A percentile compares a stretch with the other conserved stretches of the same genome.
These are phyloP conservation scores for Zophobas atratus DNA, from an alignment of 1,140 invertebrate genomes.

Conservation along the genomic window DNA sequence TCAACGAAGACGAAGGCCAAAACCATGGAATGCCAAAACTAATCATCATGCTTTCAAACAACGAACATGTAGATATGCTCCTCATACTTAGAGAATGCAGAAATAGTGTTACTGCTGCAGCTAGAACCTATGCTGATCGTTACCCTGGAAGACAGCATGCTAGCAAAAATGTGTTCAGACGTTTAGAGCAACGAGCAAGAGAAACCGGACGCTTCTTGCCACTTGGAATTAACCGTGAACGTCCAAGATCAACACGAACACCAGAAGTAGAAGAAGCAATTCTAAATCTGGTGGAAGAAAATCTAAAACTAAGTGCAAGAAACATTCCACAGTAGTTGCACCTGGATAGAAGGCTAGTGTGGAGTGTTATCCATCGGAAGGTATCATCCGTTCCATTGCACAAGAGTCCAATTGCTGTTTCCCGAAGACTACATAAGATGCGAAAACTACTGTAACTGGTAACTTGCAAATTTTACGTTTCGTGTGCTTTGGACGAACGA, in stretches of 20 bases:
- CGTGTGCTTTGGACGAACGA: slow-evolving; percentile 65
- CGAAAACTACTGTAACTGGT: slow-evolving; percentile 21
- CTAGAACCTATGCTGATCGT: background rate
- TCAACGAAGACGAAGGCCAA: too few species aligned
- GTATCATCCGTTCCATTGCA: slow-evolving; percentile 1
- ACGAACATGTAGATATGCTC: background rate
- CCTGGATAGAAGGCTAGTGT: background rate
- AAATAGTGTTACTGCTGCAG: background rate
- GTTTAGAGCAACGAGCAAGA: background rate
- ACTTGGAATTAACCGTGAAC: background rate
- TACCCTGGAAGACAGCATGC: background rate
- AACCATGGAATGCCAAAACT: too few species aligned
- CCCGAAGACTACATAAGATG: slow-evolving; percentile 60
- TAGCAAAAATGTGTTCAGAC: background rate
- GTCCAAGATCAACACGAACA: background rate
- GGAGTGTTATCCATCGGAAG: background rate
- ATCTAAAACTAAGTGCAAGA: background rate
- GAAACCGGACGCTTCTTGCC: background rate
- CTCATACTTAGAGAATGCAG: background rate
- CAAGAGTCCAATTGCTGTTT: slow-evolving; percentile 49
- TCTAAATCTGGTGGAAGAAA: background rate
- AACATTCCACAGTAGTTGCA: background rate
- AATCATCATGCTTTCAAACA: background rate
- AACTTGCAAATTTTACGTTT: slow-evolving; percentile 54
- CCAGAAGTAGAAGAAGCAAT: background rate